Evolutionary conservation across 2,888 invertebrate species (phyloP).

Genomic region (Lasioglossum pauxillum): DNA sequence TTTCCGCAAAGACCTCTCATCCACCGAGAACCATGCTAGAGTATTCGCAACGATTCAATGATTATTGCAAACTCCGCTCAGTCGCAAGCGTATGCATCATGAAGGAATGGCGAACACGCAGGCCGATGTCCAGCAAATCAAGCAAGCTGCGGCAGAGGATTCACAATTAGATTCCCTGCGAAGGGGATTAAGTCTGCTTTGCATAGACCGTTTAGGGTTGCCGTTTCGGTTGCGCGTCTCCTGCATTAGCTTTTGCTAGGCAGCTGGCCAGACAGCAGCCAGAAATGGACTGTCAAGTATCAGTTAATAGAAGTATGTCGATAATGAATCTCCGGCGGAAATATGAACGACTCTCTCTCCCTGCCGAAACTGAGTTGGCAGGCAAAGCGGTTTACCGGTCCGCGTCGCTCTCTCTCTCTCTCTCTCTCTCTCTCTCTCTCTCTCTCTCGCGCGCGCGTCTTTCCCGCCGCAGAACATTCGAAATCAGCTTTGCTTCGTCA

Average conservation of each 20-base stretch:
- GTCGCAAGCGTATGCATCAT: not conserved
- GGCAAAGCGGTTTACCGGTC: slow-evolving; percentile 51
- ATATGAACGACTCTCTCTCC: slow-evolving; percentile 22
- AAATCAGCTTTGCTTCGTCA: slow-evolving; percentile 43
- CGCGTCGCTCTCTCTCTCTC: not conserved
- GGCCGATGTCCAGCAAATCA: not conserved
- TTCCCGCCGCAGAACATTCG: slow-evolving; percentile 22
- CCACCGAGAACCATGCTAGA: not conserved
- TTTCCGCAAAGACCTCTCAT: not conserved
- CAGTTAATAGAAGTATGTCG: slow-evolving; percentile 24
- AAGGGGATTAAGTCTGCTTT: slow-evolving; percentile 9
- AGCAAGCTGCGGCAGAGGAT: not conserved
- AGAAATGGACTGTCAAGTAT: slow-evolving; percentile 26
- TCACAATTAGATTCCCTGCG: slow-evolving; percentile 39
- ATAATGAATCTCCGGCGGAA: slow-evolving; percentile 38
- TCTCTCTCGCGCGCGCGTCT: not conserved
- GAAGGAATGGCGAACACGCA: slow-evolving; percentile 1
- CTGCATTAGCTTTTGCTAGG: slow-evolving; percentile 13
- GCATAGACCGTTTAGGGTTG: slow-evolving; percentile 24
- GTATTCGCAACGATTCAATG: not conserved
- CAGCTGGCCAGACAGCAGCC: slow-evolving; percentile 16
- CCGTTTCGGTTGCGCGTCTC: slow-evolving; percentile 35
- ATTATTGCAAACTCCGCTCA: not conserved
- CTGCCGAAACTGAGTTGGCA: slow-evolving; percentile 36
- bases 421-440: too few relatives aligned